Conservation (phyloP, 2,113 vertebrate species). For the Phaetusa simplex region DNA sequence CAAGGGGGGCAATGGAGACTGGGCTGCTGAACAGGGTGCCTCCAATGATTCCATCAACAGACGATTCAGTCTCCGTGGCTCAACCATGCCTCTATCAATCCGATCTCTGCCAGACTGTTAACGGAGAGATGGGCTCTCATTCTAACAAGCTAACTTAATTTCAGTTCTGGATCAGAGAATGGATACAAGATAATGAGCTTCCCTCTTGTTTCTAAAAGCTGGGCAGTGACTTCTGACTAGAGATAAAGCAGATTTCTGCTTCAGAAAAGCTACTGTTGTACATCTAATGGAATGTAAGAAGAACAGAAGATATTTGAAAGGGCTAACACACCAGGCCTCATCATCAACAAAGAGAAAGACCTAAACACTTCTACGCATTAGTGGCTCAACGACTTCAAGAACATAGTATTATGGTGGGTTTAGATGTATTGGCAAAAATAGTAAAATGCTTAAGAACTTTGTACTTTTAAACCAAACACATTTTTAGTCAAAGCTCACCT, state of each 20-base stretch:
- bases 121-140: neutral
- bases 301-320: neutral
- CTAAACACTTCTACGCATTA: neutral
- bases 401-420: neutral
- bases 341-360: neutral
- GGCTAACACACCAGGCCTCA: neutral
- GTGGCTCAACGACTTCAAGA: neutral
- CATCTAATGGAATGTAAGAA: neutral
- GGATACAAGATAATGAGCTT: neutral
- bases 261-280: neutral
- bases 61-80: neutral
- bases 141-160: neutral
- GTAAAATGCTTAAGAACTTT: neutral
- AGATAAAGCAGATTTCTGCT: neutral
- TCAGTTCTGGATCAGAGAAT: neutral
- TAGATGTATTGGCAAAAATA: neutral
- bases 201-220: neutral
- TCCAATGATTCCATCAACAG: neutral
- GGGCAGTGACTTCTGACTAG: neutral
- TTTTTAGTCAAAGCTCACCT: slow-evolving; percentile 66
- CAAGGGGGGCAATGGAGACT: neutral
- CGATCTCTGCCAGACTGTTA: neutral
- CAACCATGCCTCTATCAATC: neutral
- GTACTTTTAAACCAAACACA: neutral
- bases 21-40: neutral